Evolutionary conservation across 1,140 invertebrate genomes (phyloP), one percentile per base, ranked within the genome.

Genomic region (Zophobas atratus): DNA sequence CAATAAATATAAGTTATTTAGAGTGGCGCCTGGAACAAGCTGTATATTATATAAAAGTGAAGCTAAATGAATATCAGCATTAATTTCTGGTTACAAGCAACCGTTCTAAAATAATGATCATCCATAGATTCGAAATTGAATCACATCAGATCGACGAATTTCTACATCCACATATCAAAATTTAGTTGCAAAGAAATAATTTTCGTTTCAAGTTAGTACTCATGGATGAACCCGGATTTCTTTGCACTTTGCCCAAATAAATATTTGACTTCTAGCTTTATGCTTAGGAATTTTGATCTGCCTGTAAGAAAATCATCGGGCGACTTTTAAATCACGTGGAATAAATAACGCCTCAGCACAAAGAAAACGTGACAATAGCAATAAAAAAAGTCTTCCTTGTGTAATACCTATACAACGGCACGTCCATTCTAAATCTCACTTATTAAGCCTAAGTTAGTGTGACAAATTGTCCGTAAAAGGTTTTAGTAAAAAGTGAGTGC

Each of bases 341-440:
- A 67, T 67, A 67, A 67, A 67, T 67, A 67, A 67, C 60, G 43
- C 60, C 60, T 67, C 60, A 20, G 33, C 60, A 67, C 60, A 67
- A 67, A 67, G 60, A 67, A 46, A 48, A 67, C 60, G 60, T 67
- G 60, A 67, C 60, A 67, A 67, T 67, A 41, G 60, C 4, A 43
- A 43, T 67, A 39, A 67, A 67, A 67, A 67, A 43, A 41, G 39
- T 38, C 33, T 67, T 67, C 43, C 33, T 67, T 67, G n/a, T 20
- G n/a, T 5, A 20, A 20, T 20, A 20, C 49, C 49, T 5, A 43
- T 4, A 41, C 43, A 41, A 36, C 60, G 2, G 60, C 39, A 38
- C n/a, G 60, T 67, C 60, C 39, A 43, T 67, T 67, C 60, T 67
- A 67, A 67, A 67, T 67, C 60, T n/a, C 38, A 38, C 60, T 67